Percentiles rank a stretch among this genome's conserved stretches.
Conservation (phyloP, 2,797 vertebrate species). For the Kryptolebias ocellatus region DNA sequence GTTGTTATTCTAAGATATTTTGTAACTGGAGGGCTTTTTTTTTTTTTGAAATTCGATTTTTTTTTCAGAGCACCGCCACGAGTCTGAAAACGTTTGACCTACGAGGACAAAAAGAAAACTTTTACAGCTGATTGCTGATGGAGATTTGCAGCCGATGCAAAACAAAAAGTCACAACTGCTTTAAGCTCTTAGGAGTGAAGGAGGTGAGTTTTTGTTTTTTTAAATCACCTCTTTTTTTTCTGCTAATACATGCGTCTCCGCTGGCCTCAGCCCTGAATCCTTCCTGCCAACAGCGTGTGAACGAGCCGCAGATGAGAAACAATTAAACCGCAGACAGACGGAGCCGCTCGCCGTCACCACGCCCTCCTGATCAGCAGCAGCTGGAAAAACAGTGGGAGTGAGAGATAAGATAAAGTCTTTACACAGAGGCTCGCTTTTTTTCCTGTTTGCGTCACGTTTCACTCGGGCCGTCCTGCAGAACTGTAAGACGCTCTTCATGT, state of each 20-base stretch:
- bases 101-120: too few species aligned
- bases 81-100: too few species aligned
- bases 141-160: too few species aligned
- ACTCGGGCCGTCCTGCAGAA: not conserved
- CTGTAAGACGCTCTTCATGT: slow-evolving; percentile 35
- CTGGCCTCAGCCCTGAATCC: slow-evolving; percentile 5
- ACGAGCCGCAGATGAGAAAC: slow-evolving; percentile 27
- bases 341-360: slow-evolving; percentile 58
- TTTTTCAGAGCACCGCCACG: too few species aligned
- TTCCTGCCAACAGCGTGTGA: slow-evolving; percentile 10
- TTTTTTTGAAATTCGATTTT: too few species aligned
- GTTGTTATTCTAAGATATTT: not conserved
- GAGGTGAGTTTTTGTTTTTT: slow-evolving; percentile 16
- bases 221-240: slow-evolving; percentile 1
- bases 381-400: slow-evolving; percentile 57
- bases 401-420: slow-evolving; percentile 45
- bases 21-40: not conserved
- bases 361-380: slow-evolving; percentile 59
- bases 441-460: not conserved
- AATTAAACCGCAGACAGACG: slow-evolving; percentile 44
- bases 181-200: slow-evolving; percentile 15
- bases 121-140: too few species aligned
- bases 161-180: slow-evolving; percentile 30
- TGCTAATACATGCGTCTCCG: slow-evolving; percentile 26
- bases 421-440: slow-evolving; percentile 21